Evolutionary conservation across 2,888 invertebrate species (phyloP).

Genomic region (Sylvicola cinctus): DNA sequence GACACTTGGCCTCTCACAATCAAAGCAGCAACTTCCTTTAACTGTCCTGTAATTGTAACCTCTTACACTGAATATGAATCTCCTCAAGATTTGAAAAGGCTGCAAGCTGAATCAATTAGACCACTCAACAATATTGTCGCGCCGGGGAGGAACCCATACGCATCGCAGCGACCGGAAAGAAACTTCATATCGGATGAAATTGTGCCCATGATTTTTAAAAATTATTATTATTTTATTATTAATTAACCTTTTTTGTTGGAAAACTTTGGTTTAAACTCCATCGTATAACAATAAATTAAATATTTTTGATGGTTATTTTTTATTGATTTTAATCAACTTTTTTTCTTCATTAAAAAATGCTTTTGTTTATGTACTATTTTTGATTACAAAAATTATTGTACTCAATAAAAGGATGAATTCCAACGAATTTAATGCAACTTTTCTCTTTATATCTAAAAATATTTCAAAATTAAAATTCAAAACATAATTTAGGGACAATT

Average conservation of each 20-base stretch:
- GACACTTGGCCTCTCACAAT: slow-evolving; percentile 50
- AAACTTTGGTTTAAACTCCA: neutral
- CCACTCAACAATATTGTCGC: slow-evolving; percentile 30
- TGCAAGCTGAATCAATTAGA: slow-evolving; percentile 28
- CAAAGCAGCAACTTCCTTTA: slow-evolving; percentile 30
- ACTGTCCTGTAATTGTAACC: slow-evolving; percentile 39
- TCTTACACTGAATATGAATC: slow-evolving; percentile 46
- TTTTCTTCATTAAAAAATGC: no score
- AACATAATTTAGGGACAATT: no score
- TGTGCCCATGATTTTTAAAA: slow-evolving; percentile 49
- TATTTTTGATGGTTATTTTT: neutral
- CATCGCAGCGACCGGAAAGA: slow-evolving; percentile 47
- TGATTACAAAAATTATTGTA: no score
- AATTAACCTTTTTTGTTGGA: slow-evolving; percentile 8
- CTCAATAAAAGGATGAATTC: no score
- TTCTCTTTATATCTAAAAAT: no score
- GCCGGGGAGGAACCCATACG: slow-evolving; percentile 38
- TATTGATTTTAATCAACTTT: no score
- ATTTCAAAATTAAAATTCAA: no score
- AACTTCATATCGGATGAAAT: slow-evolving; percentile 55
- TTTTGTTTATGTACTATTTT: no score
- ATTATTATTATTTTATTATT: slow-evolving; percentile 38
- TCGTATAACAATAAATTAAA: no score
- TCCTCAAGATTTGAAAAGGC: slow-evolving; percentile 35
- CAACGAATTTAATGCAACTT: no score